phyloP scores from a whole-genome alignment of 1,140 invertebrate species.

The Whitmania pigra region DNA sequence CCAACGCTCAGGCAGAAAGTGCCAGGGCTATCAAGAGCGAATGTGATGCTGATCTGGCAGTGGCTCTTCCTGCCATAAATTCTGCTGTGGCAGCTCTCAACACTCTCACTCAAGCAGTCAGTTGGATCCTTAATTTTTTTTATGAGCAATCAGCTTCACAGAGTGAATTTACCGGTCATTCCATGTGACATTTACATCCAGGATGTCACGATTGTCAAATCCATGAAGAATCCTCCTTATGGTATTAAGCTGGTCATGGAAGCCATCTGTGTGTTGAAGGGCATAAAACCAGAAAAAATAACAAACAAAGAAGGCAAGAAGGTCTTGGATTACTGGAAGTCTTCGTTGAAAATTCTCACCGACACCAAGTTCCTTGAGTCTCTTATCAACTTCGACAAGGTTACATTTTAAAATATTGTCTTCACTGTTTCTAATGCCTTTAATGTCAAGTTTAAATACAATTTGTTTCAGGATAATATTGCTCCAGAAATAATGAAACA shows the following conservation, averaged over 20 bases:
- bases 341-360: conserved; percentile 41
- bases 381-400: conserved; percentile 38
- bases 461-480: conserved; percentile 48
- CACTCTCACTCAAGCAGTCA: conserved; percentile 35
- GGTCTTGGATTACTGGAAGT: conserved; percentile 43
- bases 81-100: conserved; percentile 40
- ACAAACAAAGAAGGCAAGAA: conserved; percentile 42
- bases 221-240: conserved; percentile 40
- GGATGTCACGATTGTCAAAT: conserved; percentile 41
- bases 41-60: conserved; percentile 42
- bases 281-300: conserved; percentile 41
- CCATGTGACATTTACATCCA: conserved; percentile 7
- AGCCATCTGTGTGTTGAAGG: conserved; percentile 41
- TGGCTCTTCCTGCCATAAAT: conserved; percentile 42
- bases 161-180: not conserved
- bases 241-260: conserved; percentile 42
- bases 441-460: not conserved
- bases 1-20: conserved; percentile 41
- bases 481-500: conserved; percentile 35
- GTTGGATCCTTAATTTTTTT: not conserved
- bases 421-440: not conserved
- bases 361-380: conserved; percentile 44
- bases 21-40: conserved; percentile 43
- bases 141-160: not conserved
- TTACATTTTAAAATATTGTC: not conserved